phyloP scores from a whole-genome alignment of 2,888 invertebrate species.

The Colletes collaris region DNA sequence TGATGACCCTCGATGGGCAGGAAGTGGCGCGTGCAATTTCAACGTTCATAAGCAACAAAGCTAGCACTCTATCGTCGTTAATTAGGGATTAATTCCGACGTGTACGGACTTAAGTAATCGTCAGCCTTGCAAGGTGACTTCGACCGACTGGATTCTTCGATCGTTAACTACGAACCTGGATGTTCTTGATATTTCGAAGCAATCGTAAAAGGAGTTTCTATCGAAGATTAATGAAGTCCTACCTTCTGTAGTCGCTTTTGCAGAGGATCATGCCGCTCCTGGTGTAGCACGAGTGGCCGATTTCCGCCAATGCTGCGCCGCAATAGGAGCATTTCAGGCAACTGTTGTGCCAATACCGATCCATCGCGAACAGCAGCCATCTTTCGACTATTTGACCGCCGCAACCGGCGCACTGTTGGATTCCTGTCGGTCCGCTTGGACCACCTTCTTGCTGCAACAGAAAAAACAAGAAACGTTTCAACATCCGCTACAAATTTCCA shows the following conservation, averaged over 20 bases:
- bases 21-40: conserved; percentile 54
- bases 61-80: conserved; percentile 13
- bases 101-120: too few relatives aligned
- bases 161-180: too few relatives aligned
- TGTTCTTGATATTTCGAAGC: too few relatives aligned
- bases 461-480: conserved; percentile 17
- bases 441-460: conserved; percentile 81
- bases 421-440: conserved; percentile 79
- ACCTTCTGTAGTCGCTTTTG: conserved; percentile 98
- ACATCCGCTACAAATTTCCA: neutral
- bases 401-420: conserved; percentile 95
- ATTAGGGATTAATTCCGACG: neutral
- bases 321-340: conserved; percentile 97
- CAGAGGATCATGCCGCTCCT: conserved; percentile 97
- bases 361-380: conserved; percentile 95
- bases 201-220: neutral
- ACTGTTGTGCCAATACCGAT: conserved; percentile 97
- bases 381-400: conserved; percentile 96
- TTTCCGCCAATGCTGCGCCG: conserved; percentile 94
- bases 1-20: conserved; percentile 43
- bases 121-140: too few relatives aligned
- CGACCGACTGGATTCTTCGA: too few relatives aligned
- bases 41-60: conserved; percentile 43
- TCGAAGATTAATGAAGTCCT: conserved; percentile 79
- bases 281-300: conserved; percentile 96